phyloP scores from a whole-genome alignment of 2,888 invertebrate genomes.

The Cosmia trapezina region DNA sequence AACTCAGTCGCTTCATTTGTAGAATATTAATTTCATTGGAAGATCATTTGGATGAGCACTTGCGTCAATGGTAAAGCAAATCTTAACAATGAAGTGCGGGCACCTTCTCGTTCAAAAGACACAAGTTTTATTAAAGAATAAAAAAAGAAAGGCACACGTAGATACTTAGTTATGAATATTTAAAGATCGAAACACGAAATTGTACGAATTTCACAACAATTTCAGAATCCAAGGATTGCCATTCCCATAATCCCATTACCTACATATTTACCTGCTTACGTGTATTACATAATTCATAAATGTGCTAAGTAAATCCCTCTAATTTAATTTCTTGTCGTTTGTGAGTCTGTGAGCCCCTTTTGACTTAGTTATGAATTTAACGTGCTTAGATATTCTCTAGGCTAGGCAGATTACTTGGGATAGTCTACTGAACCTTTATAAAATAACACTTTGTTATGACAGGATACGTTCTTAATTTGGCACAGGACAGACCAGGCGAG shows the following conservation, averaged over 20 bases:
- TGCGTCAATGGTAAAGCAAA: background rate
- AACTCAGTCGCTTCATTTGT: constrained; percentile 17
- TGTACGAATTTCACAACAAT: constrained; percentile 16
- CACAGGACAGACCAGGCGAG: constrained; percentile 31
- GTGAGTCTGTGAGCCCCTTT: constrained; percentile 25
- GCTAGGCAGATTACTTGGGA: constrained; percentile 32
- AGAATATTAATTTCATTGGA: constrained; percentile 11
- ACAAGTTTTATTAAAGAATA: constrained; percentile 7
- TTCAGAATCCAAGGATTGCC: constrained; percentile 17
- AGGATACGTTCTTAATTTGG: constrained; percentile 47
- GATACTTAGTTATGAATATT: constrained; percentile 15
- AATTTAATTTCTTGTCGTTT: constrained; percentile 42
- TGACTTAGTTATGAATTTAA: constrained; percentile 51
- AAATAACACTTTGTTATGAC: constrained; percentile 33
- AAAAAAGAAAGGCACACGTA: constrained; percentile 5
- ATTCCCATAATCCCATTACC: constrained; percentile 34
- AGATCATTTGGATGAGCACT: background rate
- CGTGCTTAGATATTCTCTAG: constrained; percentile 45
- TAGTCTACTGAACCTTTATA: constrained; percentile 11
- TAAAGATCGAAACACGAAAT: constrained; percentile 21
- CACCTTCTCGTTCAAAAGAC: constrained; percentile 11
- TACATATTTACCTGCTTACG: constrained; percentile 29
- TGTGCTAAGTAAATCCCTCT: constrained; percentile 43
- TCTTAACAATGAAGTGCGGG: background rate
- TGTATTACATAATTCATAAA: constrained; percentile 27